Conservation (phyloP, 2,797 vertebrate species). For the Acanthurus lineatus region DNA sequence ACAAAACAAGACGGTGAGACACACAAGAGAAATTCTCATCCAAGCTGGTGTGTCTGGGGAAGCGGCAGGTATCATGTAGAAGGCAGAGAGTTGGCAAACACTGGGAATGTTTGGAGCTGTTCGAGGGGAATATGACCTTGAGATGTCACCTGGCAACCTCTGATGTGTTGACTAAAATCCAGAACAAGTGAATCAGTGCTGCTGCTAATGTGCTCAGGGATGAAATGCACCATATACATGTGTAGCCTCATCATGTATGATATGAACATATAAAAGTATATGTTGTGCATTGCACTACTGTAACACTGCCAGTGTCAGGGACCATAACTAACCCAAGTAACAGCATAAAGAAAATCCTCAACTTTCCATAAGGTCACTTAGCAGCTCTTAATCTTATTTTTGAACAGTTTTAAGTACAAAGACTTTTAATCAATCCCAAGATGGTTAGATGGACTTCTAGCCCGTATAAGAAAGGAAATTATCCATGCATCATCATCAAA, state of each 20-base stretch:
- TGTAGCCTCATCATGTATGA: neutral
- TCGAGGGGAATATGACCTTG: slow-evolving; percentile 30
- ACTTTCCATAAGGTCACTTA: neutral
- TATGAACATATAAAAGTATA: neutral
- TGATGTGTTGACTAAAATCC: slow-evolving; percentile 15
- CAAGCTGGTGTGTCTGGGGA: slow-evolving; percentile 24
- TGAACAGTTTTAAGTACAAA: neutral
- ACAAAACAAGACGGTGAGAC: slow-evolving; percentile 27
- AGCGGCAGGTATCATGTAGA: slow-evolving; percentile 7
- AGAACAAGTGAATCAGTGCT: slow-evolving; percentile 25
- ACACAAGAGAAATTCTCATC: slow-evolving; percentile 17
- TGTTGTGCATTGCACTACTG: neutral
- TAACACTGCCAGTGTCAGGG: neutral
- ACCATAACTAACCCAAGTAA: neutral
- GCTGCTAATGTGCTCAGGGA: neutral
- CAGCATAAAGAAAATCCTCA: neutral
- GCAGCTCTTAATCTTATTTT: neutral
- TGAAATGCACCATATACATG: neutral
- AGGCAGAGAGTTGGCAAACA: slow-evolving; percentile 35
- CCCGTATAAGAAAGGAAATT: neutral
- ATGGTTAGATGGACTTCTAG: neutral
- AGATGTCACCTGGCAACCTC: slow-evolving; percentile 26
- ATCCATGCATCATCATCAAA: neutral
- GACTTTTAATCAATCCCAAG: neutral
- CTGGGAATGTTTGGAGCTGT: slow-evolving; percentile 17